These are phyloP conservation scores for Semicossyphus pulcher DNA, from an alignment of 2,113 vertebrate genomes.

Conservation along the genomic window DNA sequence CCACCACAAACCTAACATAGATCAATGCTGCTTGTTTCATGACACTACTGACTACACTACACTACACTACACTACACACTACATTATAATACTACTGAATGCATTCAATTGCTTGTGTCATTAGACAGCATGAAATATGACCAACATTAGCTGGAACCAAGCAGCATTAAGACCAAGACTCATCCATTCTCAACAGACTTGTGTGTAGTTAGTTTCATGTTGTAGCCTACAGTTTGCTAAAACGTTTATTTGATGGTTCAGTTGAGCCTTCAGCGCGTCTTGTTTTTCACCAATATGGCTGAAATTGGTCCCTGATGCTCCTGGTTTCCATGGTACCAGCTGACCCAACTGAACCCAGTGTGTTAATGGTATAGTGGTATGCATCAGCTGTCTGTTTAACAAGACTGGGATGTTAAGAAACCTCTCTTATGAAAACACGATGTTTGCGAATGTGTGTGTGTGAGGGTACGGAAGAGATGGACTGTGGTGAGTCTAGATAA, in stretches of 20 bases:
- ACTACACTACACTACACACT: too few relatives aligned
- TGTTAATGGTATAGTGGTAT: conserved; percentile 12
- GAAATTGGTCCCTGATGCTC: not conserved
- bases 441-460: not conserved
- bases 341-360: not conserved
- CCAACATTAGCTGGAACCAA: conserved; percentile 5
- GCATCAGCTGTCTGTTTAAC: not conserved
- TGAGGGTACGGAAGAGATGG: not conserved
- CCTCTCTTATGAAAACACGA: conserved; percentile 5
- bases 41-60: not conserved
- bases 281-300: not conserved
- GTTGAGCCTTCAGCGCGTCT: not conserved
- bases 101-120: conserved; percentile 4
- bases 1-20: not conserved
- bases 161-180: not conserved
- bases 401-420: not conserved
- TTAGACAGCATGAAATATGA: not conserved
- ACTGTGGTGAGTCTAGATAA: not conserved
- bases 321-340: conserved; percentile 26
- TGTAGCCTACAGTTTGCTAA: not conserved
- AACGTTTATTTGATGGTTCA: not conserved
- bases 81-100: not conserved
- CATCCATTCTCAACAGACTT: not conserved
- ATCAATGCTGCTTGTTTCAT: not conserved
- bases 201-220: not conserved